Base-by-base conservation (phyloP, 2,113 vertebrate genomes). In the Toxotes jaculatrix region DNA sequence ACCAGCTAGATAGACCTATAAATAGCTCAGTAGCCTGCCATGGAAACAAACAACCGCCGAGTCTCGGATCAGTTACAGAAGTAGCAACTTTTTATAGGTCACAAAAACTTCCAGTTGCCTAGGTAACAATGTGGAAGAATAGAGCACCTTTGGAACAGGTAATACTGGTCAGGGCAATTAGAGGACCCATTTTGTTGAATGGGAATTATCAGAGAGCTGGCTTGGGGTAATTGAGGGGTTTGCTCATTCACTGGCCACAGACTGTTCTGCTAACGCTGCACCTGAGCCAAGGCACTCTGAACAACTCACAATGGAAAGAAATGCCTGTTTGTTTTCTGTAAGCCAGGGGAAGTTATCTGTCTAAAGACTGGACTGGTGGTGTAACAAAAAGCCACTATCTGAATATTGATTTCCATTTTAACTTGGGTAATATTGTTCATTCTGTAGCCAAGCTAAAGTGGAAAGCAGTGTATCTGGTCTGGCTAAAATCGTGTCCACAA, bases 11-110 rank as follows among this genome's bases (percentile, higher is more conserved):
- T 79, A 86, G 61, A 74, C 51, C 87, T 95, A 93, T 93, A 93
- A 93, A 94, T 93, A 95, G 87, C 92, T 55, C 45, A 53, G 73
- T 68, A 81, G 77, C 74, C 86, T 87, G 83, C 91, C 89, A 91
- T 89, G 89, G 91, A 90, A 93, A 94, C 88, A 93, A 90, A 89
- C 88, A 84, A 81, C 85, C 80, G 74, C 84, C 77, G 77, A 45
- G 79, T 83, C 79, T 57, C 49, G 77, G 89, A 88, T 95, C 90
- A 82, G 88, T 95, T 94, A 93, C 91, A 84, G 87, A 89, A 91
- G 87, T 87, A 77, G 87, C 72, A 88, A 93, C 91, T 94, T 94
- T 95, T 95, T 94, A 93, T 93, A 93, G 94, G 93, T 92, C 91
- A 89, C 80, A 86, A 94, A 92, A 93, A 91, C 92, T 92, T 93